Evolutionary conservation across 2,888 invertebrate genomes (phyloP).

Genomic region (Hedya salicella): DNA sequence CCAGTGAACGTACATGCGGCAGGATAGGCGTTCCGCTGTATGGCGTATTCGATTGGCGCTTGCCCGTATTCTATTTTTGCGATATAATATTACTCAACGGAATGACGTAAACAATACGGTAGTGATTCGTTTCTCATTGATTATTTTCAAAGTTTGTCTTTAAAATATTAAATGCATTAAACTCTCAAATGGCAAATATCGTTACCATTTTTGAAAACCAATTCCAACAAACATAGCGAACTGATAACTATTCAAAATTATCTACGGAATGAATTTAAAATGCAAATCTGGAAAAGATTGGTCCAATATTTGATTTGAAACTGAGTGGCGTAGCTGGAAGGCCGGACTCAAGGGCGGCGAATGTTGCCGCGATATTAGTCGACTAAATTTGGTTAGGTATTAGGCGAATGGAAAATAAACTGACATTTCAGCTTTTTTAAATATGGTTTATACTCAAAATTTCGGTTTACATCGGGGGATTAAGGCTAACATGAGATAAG

Average conservation of each 20-base stretch:
- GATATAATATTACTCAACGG: too few species aligned
- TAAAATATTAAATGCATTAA: neutral
- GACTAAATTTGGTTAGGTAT: constrained; percentile 6
- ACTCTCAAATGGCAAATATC: constrained; percentile 8
- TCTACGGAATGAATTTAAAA: constrained; percentile 34
- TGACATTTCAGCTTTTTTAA: neutral
- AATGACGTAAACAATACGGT: too few species aligned
- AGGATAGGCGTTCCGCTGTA: too few species aligned
- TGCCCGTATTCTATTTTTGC: too few species aligned
- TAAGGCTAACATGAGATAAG: neutral
- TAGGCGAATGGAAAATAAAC: neutral
- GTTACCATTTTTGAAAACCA: constrained; percentile 18
- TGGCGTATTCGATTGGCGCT: too few species aligned
- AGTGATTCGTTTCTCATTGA: too few species aligned
- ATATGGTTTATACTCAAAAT: neutral
- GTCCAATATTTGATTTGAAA: constrained; percentile 39
- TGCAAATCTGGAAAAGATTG: constrained; percentile 40
- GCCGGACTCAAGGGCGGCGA: constrained; percentile 8
- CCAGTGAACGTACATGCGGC: too few species aligned
- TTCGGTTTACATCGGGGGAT: neutral
- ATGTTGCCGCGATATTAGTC: constrained; percentile 8
- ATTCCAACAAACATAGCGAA: constrained; percentile 16
- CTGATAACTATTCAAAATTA: constrained; percentile 38
- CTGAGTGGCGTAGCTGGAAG: constrained; percentile 4
- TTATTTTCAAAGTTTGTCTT: neutral